These are phyloP conservation scores for Glyptemys insculpta DNA, from an alignment of 2,797 vertebrate species.

Conservation along the genomic window DNA sequence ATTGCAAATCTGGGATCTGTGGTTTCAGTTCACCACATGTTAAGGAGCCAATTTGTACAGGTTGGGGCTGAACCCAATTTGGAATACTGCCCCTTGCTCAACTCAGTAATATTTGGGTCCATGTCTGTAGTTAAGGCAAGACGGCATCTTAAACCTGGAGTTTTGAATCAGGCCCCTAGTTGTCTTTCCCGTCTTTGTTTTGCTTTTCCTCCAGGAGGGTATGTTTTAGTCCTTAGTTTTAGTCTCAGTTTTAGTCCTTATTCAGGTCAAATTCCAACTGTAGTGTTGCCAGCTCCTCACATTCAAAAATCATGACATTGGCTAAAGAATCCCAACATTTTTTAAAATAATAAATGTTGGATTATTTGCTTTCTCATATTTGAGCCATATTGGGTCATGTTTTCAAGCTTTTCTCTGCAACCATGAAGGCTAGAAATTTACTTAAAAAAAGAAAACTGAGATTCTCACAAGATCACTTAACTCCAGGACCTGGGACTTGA, in stretches of 20 bases:
- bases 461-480: neutral
- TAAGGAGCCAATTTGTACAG: slow-evolving; percentile 11
- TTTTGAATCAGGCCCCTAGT: slow-evolving; percentile 24
- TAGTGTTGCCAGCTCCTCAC: slow-evolving; percentile 61
- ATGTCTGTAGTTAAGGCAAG: neutral
- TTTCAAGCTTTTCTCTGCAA: slow-evolving; percentile 53
- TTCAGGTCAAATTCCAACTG: slow-evolving; percentile 71
- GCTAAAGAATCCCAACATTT: neutral
- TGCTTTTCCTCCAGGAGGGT: slow-evolving; percentile 46
- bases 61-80: neutral
- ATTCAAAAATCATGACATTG: slow-evolving; percentile 58
- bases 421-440: neutral
- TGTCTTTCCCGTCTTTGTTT: slow-evolving; percentile 52
- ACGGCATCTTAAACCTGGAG: slow-evolving; percentile 22
- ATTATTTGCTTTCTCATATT: slow-evolving; percentile 68
- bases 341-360: slow-evolving; percentile 15
- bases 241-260: slow-evolving; percentile 40
- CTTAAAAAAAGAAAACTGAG: slow-evolving; percentile 12
- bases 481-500: neutral
- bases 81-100: neutral
- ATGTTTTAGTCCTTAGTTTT: neutral
- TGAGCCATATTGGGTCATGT: slow-evolving; percentile 55
- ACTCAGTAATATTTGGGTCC: neutral
- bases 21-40: neutral
- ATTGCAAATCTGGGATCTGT: neutral